Evolutionary conservation across 2,797 vertebrate genomes (phyloP).

Genomic region (Austrolebias charrua): DNA sequence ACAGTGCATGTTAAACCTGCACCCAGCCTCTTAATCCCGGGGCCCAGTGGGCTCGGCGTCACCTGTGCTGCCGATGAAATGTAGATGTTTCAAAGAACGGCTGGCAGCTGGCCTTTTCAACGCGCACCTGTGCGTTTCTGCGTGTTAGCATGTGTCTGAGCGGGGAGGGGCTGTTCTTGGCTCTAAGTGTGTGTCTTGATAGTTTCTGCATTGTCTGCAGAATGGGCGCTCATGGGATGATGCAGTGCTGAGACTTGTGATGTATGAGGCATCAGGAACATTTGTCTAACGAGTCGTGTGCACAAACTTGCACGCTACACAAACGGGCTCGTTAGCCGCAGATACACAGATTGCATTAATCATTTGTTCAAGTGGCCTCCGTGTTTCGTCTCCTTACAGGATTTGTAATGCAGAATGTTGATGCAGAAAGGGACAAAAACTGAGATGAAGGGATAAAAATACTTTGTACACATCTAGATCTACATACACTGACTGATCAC

Average conservation of each 20-base stretch:
- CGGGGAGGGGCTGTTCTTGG: slow-evolving; percentile 13
- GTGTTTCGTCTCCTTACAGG: background rate
- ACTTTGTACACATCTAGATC: background rate
- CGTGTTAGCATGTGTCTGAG: slow-evolving; percentile 34
- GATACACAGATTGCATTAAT: slow-evolving; percentile 6
- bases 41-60: slow-evolving; percentile 59
- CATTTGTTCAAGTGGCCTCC: background rate
- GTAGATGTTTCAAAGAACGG: slow-evolving; percentile 66
- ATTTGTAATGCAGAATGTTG: background rate
- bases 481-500: background rate
- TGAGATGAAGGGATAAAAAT: background rate
- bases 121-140: slow-evolving; percentile 63
- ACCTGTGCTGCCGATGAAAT: slow-evolving; percentile 66
- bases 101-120: slow-evolving; percentile 65
- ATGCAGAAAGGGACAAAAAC: background rate
- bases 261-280: slow-evolving; percentile 60
- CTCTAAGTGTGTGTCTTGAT: slow-evolving; percentile 30
- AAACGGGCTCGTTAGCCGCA: slow-evolving; percentile 12
- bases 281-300: slow-evolving; percentile 59
- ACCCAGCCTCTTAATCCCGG: slow-evolving; percentile 62
- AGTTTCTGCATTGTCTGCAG: slow-evolving; percentile 63
- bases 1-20: slow-evolving; percentile 66
- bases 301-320: slow-evolving; percentile 24
- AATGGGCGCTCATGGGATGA: slow-evolving; percentile 50
- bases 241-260: slow-evolving; percentile 59